Evolutionary conservation across 2,797 vertebrate genomes (phyloP).

Genomic region (Podarcis siculus): DNA sequence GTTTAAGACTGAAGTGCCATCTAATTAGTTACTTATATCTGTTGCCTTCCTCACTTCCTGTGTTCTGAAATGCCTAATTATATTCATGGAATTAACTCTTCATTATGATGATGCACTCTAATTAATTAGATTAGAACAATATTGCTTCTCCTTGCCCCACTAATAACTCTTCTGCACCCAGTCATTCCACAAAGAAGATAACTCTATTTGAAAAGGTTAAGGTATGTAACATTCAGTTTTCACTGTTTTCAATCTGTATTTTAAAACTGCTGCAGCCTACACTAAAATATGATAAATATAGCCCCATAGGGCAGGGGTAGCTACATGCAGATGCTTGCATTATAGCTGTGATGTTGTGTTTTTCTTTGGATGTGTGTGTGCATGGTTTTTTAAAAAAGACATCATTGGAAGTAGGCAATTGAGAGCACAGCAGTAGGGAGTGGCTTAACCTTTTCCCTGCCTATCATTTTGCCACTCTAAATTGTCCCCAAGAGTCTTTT

Average conservation of each 20-base stretch:
- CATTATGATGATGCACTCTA: background rate
- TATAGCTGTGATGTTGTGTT: background rate
- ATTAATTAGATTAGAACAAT: background rate
- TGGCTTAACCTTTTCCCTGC: background rate
- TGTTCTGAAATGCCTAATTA: background rate
- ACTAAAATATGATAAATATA: background rate
- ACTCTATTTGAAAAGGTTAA: background rate
- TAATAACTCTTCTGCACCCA: background rate
- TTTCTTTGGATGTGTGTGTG: background rate
- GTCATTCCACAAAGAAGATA: background rate
- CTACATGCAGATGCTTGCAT: background rate
- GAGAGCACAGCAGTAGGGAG: background rate
- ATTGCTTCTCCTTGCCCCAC: background rate
- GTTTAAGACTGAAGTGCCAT: background rate
- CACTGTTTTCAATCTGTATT: background rate
- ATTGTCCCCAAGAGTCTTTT: background rate
- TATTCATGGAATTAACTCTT: background rate
- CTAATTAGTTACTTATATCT: constrained; percentile 10
- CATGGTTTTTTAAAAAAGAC: background rate
- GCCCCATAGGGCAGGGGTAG: background rate
- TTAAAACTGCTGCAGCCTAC: too few species aligned
- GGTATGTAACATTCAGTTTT: background rate
- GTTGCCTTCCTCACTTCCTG: background rate
- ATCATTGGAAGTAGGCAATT: background rate
- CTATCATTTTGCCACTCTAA: background rate